Evolutionary conservation across 2,888 invertebrate species (phyloP).

Genomic region (Netelia virgata): DNA sequence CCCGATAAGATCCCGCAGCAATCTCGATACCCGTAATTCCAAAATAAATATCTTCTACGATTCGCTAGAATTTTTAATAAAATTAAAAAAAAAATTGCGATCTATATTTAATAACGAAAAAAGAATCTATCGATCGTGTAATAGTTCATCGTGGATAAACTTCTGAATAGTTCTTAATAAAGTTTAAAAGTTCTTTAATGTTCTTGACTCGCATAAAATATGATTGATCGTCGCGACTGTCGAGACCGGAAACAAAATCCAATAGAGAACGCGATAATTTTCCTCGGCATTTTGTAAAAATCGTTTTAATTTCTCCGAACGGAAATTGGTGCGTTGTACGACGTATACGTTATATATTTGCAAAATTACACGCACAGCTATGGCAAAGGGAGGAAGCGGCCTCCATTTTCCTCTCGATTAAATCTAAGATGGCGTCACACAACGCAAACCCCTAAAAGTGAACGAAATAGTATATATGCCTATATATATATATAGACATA

Average conservation of each 20-base stretch:
- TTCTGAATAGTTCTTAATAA: no score
- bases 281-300: slow-evolving; percentile 15
- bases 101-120: no score
- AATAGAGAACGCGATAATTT: no score
- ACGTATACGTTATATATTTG: background rate
- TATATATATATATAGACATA: background rate
- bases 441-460: slow-evolving; percentile 28
- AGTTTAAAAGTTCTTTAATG: no score
- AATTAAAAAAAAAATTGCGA: no score
- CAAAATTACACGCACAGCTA: slow-evolving; percentile 54
- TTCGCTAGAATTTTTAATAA: background rate
- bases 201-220: no score
- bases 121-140: no score
- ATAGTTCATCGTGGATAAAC: no score
- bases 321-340: slow-evolving; percentile 46
- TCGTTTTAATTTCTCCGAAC: slow-evolving; percentile 22
- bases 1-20: background rate
- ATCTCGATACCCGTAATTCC: background rate
- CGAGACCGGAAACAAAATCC: no score
- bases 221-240: no score
- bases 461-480: slow-evolving; percentile 32
- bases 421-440: slow-evolving; percentile 82
- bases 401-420: slow-evolving; percentile 83
- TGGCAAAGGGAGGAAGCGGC: slow-evolving; percentile 68
- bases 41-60: slow-evolving; percentile 44